Evolutionary conservation across 1,140 invertebrate species (phyloP).

Genomic region (Rhagoletis pomonella): DNA sequence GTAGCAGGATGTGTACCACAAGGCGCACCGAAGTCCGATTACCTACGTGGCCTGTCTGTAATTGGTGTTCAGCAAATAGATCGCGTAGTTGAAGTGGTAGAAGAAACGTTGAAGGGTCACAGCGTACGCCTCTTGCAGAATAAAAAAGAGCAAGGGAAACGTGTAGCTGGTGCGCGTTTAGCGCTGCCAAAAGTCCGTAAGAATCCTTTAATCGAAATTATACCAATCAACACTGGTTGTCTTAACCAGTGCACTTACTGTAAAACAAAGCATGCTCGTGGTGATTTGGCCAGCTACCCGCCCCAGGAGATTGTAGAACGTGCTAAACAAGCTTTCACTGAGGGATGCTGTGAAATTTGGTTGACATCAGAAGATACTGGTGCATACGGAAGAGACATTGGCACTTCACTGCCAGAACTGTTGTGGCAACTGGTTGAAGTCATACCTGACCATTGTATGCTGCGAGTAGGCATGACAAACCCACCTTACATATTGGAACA

Average conservation of each 20-base stretch:
- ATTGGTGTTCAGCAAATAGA: slow-evolving; percentile 99
- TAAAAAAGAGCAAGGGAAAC: slow-evolving; percentile 86
- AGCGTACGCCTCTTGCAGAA: slow-evolving; percentile 83
- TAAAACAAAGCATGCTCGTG: slow-evolving; percentile 98
- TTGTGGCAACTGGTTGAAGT: slow-evolving; percentile 90
- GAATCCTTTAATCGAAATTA: slow-evolving; percentile 98
- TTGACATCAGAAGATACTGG: slow-evolving; percentile 98
- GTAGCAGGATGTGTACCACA: slow-evolving; percentile 98
- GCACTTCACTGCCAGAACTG: slow-evolving; percentile 89
- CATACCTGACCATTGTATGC: slow-evolving; percentile 92
- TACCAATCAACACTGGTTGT: slow-evolving; percentile 98
- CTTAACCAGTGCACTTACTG: slow-evolving; percentile 99
- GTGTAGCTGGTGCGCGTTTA: slow-evolving; percentile 90
- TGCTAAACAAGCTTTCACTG: slow-evolving; percentile 88
- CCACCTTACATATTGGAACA: slow-evolving; percentile 98
- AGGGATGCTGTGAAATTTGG: slow-evolving; percentile 98
- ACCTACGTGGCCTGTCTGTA: slow-evolving; percentile 87
- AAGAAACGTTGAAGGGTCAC: slow-evolving; percentile 95
- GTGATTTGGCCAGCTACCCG: slow-evolving; percentile 95
- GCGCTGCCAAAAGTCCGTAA: slow-evolving; percentile 94
- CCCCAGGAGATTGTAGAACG: slow-evolving; percentile 88
- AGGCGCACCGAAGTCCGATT: slow-evolving; percentile 84
- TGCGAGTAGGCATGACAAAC: slow-evolving; percentile 97
- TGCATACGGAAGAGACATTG: slow-evolving; percentile 96
- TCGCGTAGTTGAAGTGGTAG: slow-evolving; percentile 98